A percentile compares a stretch with the other conserved stretches of the same genome.
phyloP scores from a whole-genome alignment of 2,797 vertebrate species.

The Eremophila alpestris region DNA sequence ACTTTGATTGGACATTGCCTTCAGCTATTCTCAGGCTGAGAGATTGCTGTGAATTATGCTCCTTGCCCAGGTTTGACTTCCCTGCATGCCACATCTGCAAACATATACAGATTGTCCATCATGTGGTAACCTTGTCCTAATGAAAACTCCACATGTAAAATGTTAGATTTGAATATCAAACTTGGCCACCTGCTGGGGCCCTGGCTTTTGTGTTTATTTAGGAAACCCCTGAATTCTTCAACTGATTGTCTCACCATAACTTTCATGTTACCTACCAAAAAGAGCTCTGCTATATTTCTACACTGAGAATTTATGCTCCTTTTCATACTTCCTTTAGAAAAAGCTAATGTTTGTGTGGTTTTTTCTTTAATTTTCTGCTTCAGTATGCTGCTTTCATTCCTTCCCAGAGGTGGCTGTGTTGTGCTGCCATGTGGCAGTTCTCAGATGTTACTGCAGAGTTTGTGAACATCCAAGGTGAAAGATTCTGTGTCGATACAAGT shows the following conservation, averaged over 20 bases:
- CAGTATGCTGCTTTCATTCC: not conserved
- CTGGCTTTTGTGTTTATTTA: conserved; percentile 83
- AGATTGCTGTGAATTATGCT: conserved; percentile 78
- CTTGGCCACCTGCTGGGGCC: conserved; percentile 84
- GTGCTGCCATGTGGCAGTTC: not conserved
- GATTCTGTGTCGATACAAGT: not conserved
- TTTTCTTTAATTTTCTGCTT: conserved; percentile 11
- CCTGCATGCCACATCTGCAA: conserved; percentile 73
- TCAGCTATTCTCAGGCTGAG: conserved; percentile 74
- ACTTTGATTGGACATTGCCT: conserved; percentile 85
- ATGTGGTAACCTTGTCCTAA: conserved; percentile 78
- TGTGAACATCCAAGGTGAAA: not conserved
- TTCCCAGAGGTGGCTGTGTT: conserved; percentile 15
- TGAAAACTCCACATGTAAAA: conserved; percentile 82
- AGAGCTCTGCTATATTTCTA: not conserved
- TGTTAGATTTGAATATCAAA: conserved; percentile 77
- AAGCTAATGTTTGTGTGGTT: not conserved
- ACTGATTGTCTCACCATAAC: conserved; percentile 70
- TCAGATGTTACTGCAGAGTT: not conserved
- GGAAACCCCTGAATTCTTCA: conserved; percentile 71
- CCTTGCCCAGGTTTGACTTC: conserved; percentile 62
- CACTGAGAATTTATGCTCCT: not conserved
- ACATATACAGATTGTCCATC: conserved; percentile 80
- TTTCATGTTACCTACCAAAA: conserved; percentile 19
- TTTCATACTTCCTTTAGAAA: not conserved